Evolutionary conservation across 2,888 invertebrate genomes (phyloP), one percentile per base, ranked within the genome.

Genomic region (Trissonchulus latispiculum): DNA sequence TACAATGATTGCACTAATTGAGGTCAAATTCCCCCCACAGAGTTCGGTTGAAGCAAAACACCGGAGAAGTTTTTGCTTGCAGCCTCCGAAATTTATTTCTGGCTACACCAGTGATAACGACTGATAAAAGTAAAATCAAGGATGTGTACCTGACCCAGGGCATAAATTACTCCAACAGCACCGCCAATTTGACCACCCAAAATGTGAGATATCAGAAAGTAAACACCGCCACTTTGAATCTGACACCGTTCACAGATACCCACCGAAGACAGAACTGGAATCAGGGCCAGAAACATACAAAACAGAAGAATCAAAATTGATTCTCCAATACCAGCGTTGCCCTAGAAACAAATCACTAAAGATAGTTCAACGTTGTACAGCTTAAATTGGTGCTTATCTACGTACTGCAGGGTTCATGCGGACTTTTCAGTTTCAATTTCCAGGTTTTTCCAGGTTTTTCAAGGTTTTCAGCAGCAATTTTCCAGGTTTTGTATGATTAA

Each of bases 221-320:
- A 96, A 35, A 96, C 94, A 70, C 96, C 96, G n/a, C 96, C 96
- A 85, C 93, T 93, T 85, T 95, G 93, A 81, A 95, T 90, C 76
- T 92, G 88, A 86, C 94, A 94, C 83, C 95, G 86, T 84, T 95
- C 95, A 86, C 95, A 95, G 79, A 96, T 95, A 67, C 95, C 96
- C 75, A 96, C 93, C 32, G 95, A 95, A 78, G 95, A 94, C 72
- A 96, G 86, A 31, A 95, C 94, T 73, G 94, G 92, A 79, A 95
- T 90, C 80, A 95, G 85, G 36, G 93, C 94, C 77, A 95, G 90
- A 78, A 91, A 89, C 70, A 95, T 94, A 87, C 87, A 85, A 72
- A 85, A 79, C 33, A 84, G 76, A 29, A 87, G 83, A 18, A 86
- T 83, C 37, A 85, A 79, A 2, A 86, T 80, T 8, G 86, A 83